Evolutionary conservation across 2,888 invertebrate genomes (phyloP).

Genomic region (Peribatodes rhomboidaria): DNA sequence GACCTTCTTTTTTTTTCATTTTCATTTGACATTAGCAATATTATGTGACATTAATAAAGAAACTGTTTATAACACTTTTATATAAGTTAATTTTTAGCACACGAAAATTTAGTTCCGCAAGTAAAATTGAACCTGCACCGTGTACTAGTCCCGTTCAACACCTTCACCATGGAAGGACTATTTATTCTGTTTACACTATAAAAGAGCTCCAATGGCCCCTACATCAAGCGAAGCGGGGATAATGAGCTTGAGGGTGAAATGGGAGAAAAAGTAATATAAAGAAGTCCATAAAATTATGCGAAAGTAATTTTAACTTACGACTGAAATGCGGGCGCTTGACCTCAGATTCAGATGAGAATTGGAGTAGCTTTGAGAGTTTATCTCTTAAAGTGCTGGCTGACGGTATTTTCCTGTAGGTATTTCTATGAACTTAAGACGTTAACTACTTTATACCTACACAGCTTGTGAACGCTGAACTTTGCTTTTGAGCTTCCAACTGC

Average conservation of each 20-base stretch:
- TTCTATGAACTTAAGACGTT: too few relatives aligned
- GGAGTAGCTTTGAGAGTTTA: constrained; percentile 6
- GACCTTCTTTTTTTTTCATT: too few relatives aligned
- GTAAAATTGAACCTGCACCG: neutral
- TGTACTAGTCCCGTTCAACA: neutral
- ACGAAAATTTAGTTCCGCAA: neutral
- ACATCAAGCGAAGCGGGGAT: constrained; percentile 33
- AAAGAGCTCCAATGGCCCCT: constrained; percentile 35
- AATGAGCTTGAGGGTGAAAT: constrained; percentile 41
- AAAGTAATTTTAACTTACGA: constrained; percentile 48
- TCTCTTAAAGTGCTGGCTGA: constrained; percentile 7
- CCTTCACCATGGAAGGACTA: neutral
- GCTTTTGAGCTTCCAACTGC: too few relatives aligned
- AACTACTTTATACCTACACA: too few relatives aligned
- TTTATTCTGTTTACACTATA: constrained; percentile 39
- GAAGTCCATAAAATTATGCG: constrained; percentile 47
- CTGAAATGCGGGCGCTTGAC: constrained; percentile 36
- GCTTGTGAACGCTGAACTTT: too few relatives aligned
- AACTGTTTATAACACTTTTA: too few relatives aligned
- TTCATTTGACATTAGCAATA: too few relatives aligned
- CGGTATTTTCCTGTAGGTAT: too few relatives aligned
- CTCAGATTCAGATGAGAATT: constrained; percentile 26
- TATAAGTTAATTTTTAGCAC: too few relatives aligned
- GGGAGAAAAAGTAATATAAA: constrained; percentile 42
- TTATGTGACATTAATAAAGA: too few relatives aligned